These are phyloP conservation scores for Ibidorhyncha struthersii DNA, from an alignment of 2,113 vertebrate species.

Conservation along the genomic window DNA sequence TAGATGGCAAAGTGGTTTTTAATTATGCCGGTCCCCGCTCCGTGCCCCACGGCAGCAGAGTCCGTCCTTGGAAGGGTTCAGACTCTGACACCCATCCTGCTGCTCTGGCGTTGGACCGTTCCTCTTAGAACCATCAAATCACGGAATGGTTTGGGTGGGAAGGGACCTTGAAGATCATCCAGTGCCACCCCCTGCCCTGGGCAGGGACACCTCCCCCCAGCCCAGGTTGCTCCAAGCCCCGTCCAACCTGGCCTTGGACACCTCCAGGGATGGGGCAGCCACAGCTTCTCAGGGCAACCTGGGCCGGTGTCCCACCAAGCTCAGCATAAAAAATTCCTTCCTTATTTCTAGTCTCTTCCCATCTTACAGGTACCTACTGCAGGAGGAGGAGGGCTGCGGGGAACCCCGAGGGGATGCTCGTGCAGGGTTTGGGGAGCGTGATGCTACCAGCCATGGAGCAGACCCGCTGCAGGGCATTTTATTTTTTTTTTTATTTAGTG, in stretches of 20 bases:
- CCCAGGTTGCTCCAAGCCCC: background rate
- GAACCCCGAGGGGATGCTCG: background rate
- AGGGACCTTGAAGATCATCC: fast-evolving
- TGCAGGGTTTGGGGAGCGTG: background rate
- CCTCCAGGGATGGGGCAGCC: background rate
- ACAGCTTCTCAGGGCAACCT: background rate
- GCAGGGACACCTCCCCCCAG: fast-evolving
- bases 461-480: background rate
- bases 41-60: background rate
- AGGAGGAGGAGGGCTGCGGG: background rate
- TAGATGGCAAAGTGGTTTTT: background rate
- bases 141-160: fast-evolving
- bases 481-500: background rate
- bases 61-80: background rate
- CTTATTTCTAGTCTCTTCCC: background rate
- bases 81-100: fast-evolving
- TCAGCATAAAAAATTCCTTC: background rate
- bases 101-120: fast-evolving
- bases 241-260: background rate
- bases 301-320: no score
- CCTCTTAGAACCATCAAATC: fast-evolving
- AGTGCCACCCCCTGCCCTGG: fast-evolving
- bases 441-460: background rate
- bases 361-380: background rate
- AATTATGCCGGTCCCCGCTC: background rate